Conservation (phyloP, 2,113 vertebrate species). For the Hipposideros armiger region DNA sequence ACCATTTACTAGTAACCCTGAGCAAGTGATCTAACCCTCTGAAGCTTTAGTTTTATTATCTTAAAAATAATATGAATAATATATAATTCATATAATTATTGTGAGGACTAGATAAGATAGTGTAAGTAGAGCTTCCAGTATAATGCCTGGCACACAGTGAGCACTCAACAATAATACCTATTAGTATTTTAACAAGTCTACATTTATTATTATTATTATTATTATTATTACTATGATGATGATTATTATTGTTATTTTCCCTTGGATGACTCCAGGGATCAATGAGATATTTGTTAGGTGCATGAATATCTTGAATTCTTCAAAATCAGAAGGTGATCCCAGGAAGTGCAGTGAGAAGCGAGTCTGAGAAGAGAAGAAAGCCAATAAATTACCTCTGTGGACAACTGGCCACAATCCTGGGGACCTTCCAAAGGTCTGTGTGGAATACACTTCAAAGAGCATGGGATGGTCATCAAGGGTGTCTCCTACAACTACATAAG, state of each 20-base stretch:
- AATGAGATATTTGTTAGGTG: neutral
- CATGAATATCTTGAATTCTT: constrained; percentile 7
- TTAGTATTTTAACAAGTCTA: neutral
- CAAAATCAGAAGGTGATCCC: constrained; percentile 12
- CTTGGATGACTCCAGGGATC: neutral
- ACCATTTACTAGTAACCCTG: neutral
- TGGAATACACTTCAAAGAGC: neutral
- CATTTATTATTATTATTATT: no score
- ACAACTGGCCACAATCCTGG: neutral
- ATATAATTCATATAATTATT: neutral
- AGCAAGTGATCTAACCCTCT: neutral
- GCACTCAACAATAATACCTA: neutral
- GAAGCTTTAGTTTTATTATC: neutral
- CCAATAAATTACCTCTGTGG: neutral
- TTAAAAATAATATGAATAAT: neutral
- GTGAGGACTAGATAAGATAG: neutral
- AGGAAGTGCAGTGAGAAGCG: neutral
- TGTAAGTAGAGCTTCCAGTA: neutral
- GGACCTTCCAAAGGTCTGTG: neutral
- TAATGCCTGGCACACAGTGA: neutral
- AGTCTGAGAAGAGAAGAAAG: neutral
- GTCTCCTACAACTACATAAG: neutral
- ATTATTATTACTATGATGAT: no score
- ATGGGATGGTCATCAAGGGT: no score
- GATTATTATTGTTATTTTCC: neutral